Evolutionary conservation across 2,888 invertebrate genomes (phyloP).

Genomic region (Thera britannica): DNA sequence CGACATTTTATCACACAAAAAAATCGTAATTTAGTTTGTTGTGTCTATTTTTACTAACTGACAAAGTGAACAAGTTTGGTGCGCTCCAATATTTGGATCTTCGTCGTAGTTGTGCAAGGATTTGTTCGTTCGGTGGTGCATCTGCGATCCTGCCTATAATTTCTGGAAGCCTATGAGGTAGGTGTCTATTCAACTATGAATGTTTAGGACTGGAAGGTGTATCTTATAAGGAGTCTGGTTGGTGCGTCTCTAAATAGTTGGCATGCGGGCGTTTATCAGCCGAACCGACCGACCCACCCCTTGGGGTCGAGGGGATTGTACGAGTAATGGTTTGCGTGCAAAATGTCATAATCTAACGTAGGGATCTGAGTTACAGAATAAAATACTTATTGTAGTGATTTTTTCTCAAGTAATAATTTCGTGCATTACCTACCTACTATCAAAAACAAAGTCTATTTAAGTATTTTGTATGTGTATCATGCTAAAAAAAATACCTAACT

Average conservation of each 20-base stretch:
- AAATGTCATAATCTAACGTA: slow-evolving; percentile 50
- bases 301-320: slow-evolving; percentile 48
- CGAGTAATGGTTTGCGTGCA: slow-evolving; percentile 51
- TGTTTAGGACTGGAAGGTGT: slow-evolving; percentile 26
- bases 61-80: slow-evolving; percentile 62
- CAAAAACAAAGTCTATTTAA: too few species aligned
- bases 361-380: slow-evolving; percentile 35
- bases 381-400: slow-evolving; percentile 17
- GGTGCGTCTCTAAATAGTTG: slow-evolving; percentile 40
- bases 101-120: slow-evolving; percentile 78
- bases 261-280: slow-evolving; percentile 55
- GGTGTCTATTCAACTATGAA: slow-evolving; percentile 36
- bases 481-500: too few species aligned
- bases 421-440: too few species aligned
- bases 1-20: slow-evolving; percentile 73
- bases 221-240: slow-evolving; percentile 23
- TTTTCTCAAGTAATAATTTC: not conserved
- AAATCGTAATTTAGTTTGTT: slow-evolving; percentile 57
- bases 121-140: slow-evolving; percentile 63
- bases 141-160: slow-evolving; percentile 52
- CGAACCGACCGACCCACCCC: slow-evolving; percentile 47
- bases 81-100: slow-evolving; percentile 70
- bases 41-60: slow-evolving; percentile 56
- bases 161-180: slow-evolving; percentile 58
- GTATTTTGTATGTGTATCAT: too few species aligned